Base-by-base conservation (phyloP, 2,113 vertebrate genomes). In the Platycercus adscitus region DNA sequence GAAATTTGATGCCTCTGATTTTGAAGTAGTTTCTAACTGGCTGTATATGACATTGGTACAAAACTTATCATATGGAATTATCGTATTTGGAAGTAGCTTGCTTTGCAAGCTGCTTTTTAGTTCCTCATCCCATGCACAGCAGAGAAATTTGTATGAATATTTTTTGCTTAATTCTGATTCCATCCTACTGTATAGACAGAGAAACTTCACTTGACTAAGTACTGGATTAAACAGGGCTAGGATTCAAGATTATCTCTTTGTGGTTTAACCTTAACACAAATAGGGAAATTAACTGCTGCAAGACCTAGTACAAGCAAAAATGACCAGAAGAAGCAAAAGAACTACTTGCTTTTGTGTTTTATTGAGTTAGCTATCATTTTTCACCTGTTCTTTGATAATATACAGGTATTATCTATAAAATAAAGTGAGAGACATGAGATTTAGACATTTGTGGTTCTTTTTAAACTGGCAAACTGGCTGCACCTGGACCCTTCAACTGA, bases 1-100 rank as follows among this genome's bases (percentile, higher is more conserved):
- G 97, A 97, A 98, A 98, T 88, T 49, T 87, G 96, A 96, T 97
- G 97, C 96, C 97, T 95, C 85, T 8, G 88, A 98, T 97, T 97
- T 91, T 95, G 92, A 94, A 94, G 76, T 77, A 97, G 96, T 97
- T 92, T 76, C 84, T 97, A 95, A 83, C 92, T 97, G 95, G 95
- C 90, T 97, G 89, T 97, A 75, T 97, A 91, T 94, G 93, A 97
- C 96, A 97, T 95, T 90, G 97, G 93, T 80, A 96, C 93, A 97
- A 97, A 97, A 97, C 96, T 97, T 95, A 97, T 96, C 96, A 94
- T 96, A 97, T 35, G 77, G 97, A 97, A 97, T 98, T 97, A 97
- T 89, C 35, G 14, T 96, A 95, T 91, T 89, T 95, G 91, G 96
- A 96, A 96, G 95, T 94, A 94, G 95, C 81, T 95, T 70, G 95